Evolutionary conservation across 1,140 invertebrate genomes (phyloP).

Genomic region (Trichonephila inaurata): DNA sequence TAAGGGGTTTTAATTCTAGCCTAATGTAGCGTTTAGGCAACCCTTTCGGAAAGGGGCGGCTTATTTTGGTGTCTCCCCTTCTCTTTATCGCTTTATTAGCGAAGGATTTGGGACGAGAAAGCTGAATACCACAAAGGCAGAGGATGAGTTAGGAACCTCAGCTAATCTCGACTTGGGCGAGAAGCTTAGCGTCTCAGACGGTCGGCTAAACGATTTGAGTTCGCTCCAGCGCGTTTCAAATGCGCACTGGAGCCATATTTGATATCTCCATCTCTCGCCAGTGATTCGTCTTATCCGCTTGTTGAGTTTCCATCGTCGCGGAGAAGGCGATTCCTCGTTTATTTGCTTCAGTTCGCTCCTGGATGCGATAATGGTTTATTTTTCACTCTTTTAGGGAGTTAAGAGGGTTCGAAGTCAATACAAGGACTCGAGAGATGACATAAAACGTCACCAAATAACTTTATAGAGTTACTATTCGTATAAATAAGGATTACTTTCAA

Average conservation of each 20-base stretch:
- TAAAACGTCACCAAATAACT: too few species aligned
- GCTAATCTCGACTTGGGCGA: conserved; percentile 26
- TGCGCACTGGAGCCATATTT: background rate
- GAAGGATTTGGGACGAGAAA: background rate
- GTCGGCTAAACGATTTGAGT: conserved; percentile 7
- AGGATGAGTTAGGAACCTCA: background rate
- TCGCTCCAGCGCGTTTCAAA: background rate
- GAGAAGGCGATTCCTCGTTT: too few species aligned
- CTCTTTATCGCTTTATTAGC: conserved; percentile 44
- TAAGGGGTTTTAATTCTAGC: conserved; percentile 66
- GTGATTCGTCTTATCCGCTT: background rate
- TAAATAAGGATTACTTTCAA: too few species aligned
- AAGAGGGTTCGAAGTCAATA: too few species aligned
- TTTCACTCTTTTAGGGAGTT: too few species aligned
- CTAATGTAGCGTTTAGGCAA: conserved; percentile 61
- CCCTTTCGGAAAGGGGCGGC: conserved; percentile 12
- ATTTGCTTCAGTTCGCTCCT: too few species aligned
- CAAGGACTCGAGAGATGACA: too few species aligned
- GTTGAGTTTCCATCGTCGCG: background rate
- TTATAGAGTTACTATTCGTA: too few species aligned
- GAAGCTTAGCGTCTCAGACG: conserved; percentile 5
- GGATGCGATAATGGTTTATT: too few species aligned
- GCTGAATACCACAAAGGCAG: conserved; percentile 5
- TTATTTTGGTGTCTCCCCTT: conserved; percentile 1
- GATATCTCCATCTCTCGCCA: background rate